phyloP scores from a whole-genome alignment of 1,140 invertebrate genomes.

The Drosophila pseudoananassae region DNA sequence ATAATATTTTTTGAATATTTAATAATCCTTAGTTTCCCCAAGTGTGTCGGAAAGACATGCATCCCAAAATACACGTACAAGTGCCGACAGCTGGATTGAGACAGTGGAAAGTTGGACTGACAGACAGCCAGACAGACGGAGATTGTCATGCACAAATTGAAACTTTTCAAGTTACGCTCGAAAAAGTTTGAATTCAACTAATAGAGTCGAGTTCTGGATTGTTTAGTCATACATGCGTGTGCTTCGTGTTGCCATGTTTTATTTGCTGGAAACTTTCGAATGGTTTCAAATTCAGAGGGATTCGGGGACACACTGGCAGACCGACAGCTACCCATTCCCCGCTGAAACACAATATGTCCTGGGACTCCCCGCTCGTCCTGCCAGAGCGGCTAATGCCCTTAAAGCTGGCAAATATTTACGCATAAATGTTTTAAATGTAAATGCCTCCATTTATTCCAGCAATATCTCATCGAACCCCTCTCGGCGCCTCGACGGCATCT shows the following conservation, averaged over 20 bases:
- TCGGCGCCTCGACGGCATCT: slow-evolving; percentile 18
- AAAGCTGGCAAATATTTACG: slow-evolving; percentile 57
- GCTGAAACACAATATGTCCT: slow-evolving; percentile 40
- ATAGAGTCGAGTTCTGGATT: slow-evolving; percentile 49
- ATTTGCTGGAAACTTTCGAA: slow-evolving; percentile 56
- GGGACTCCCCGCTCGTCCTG: background rate
- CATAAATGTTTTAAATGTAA: slow-evolving; percentile 74
- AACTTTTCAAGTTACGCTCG: slow-evolving; percentile 72
- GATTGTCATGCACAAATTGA: slow-evolving; percentile 69
- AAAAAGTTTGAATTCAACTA: slow-evolving; percentile 68
- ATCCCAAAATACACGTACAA: slow-evolving; percentile 37
- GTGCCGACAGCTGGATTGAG: slow-evolving; percentile 27
- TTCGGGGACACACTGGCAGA: slow-evolving; percentile 26
- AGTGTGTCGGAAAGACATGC: slow-evolving; percentile 24
- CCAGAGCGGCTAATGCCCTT: slow-evolving; percentile 36
- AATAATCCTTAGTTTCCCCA: slow-evolving; percentile 18
- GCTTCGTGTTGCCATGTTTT: slow-evolving; percentile 46
- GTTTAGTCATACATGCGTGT: slow-evolving; percentile 39
- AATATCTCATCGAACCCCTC: slow-evolving; percentile 47
- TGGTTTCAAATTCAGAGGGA: slow-evolving; percentile 49
- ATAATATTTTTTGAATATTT: too few relatives aligned
- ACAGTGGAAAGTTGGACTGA: slow-evolving; percentile 1
- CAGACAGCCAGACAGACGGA: slow-evolving; percentile 19
- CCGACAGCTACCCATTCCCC: slow-evolving; percentile 19
- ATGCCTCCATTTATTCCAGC: slow-evolving; percentile 60